Conservation (phyloP, 2,888 invertebrate genomes). For the Diarsia mendica region DNA sequence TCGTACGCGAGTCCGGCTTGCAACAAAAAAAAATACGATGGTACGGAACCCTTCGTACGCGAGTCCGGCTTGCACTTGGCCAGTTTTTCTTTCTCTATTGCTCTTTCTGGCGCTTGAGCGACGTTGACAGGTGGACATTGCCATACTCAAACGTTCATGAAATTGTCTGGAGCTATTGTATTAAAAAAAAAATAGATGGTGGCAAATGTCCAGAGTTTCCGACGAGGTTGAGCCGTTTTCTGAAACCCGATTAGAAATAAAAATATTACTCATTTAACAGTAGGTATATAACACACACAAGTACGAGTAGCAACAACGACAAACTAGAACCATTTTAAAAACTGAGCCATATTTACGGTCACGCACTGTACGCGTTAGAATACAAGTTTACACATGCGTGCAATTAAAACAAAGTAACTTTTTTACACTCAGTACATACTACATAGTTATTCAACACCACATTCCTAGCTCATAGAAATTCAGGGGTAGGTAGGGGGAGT, state of each 20-base stretch:
- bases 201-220: too few relatives aligned
- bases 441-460: slow-evolving; percentile 15
- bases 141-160: background rate
- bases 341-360: background rate
- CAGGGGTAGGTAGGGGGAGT: background rate
- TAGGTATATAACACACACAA: background rate
- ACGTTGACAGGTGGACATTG: background rate
- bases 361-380: background rate
- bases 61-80: too few relatives aligned
- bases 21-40: too few relatives aligned
- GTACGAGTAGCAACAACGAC: background rate
- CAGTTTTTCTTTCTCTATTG: background rate
- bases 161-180: background rate
- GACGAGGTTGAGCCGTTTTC: background rate
- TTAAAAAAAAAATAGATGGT: background rate
- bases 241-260: background rate
- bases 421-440: background rate
- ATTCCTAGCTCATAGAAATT: slow-evolving; percentile 17
- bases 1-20: too few relatives aligned
- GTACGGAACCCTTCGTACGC: too few relatives aligned
- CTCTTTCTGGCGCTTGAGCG: background rate
- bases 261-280: too few relatives aligned
- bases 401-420: slow-evolving; percentile 3
- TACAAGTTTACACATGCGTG: slow-evolving; percentile 5
- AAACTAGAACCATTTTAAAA: background rate